A percentile compares a stretch with the other conserved stretches of the same genome.
Evolutionary conservation across 2,888 invertebrate species (phyloP).

Genomic region (Erpobdella octoculata): DNA sequence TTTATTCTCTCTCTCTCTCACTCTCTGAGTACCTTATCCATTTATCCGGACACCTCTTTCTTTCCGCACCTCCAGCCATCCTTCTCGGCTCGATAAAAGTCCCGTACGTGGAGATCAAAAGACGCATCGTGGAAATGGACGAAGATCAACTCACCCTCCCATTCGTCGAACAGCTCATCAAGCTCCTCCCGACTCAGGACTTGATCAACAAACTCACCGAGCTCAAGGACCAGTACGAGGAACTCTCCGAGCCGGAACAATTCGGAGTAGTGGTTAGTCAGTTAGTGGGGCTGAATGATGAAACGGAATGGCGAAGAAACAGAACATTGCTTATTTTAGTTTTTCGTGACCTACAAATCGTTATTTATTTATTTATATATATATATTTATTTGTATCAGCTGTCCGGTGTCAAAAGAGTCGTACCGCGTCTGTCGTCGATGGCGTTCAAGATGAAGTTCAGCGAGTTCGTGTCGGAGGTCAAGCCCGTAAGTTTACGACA

Average conservation of each 20-base stretch:
- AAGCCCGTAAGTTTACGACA: constrained; percentile 63
- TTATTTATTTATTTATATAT: constrained; percentile 6
- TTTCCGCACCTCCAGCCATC: constrained; percentile 48
- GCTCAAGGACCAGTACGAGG: constrained; percentile 68
- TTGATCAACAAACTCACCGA: constrained; percentile 76
- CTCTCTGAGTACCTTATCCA: too few species aligned
- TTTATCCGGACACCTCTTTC: neutral
- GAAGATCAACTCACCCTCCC: constrained; percentile 75
- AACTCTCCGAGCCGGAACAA: constrained; percentile 77
- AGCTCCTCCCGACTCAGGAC: constrained; percentile 79
- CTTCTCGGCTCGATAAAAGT: constrained; percentile 56
- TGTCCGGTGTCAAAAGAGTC: constrained; percentile 79
- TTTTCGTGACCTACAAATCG: neutral
- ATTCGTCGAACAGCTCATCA: constrained; percentile 77
- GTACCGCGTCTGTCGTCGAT: constrained; percentile 77
- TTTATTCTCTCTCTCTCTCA: neutral
- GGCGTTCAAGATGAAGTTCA: constrained; percentile 77
- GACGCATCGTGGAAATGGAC: constrained; percentile 76
- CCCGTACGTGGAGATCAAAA: constrained; percentile 57
- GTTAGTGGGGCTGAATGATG: neutral
- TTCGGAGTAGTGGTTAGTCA: constrained; percentile 71
- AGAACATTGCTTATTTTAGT: neutral
- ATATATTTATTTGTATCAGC: constrained; percentile 52
- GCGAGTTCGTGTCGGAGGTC: constrained; percentile 75
- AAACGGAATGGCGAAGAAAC: neutral